A percentile compares a stretch with the other conserved stretches of the same genome.
phyloP scores from a whole-genome alignment of 2,888 invertebrate genomes.

The Trichogramma dendrolimi region DNA sequence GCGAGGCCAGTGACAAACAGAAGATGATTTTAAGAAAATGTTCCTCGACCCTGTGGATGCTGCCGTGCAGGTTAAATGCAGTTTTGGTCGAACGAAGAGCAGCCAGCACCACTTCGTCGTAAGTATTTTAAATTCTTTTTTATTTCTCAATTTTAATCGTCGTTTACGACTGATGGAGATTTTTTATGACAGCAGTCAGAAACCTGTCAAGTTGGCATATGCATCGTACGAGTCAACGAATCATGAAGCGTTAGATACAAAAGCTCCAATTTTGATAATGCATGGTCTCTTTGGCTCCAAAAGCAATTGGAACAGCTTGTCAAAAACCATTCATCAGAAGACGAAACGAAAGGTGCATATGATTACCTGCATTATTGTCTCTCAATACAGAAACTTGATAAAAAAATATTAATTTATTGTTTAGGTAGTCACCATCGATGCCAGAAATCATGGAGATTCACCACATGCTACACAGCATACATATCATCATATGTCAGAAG shows the following conservation, averaged over 20 bases:
- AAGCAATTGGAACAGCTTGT: constrained; percentile 79
- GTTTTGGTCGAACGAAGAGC: constrained; percentile 14
- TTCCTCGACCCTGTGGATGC: not conserved
- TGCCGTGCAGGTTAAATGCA: constrained; percentile 8
- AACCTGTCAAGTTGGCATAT: constrained; percentile 64
- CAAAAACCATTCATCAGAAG: constrained; percentile 65
- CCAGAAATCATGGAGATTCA: constrained; percentile 93
- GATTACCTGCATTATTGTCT: not conserved
- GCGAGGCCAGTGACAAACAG: too few relatives aligned
- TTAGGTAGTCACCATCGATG: constrained; percentile 76
- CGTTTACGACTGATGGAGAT: not conserved
- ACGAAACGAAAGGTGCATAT: constrained; percentile 64
- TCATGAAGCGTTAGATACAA: constrained; percentile 48
- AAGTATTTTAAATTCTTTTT: constrained; percentile 2
- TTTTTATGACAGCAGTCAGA: constrained; percentile 5
- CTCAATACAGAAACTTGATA: not conserved
- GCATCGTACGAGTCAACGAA: constrained; percentile 61
- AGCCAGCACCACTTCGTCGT: constrained; percentile 6
- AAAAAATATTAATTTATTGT: constrained; percentile 19
- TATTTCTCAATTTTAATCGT: not conserved
- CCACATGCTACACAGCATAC: constrained; percentile 71
- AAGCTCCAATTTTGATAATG: constrained; percentile 70
- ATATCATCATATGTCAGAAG: constrained; percentile 71
- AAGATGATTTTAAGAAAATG: constrained; percentile 17
- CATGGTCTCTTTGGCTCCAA: constrained; percentile 87